Base-by-base conservation (phyloP, 2,113 vertebrate genomes). In the Neoarius graeffei region DNA sequence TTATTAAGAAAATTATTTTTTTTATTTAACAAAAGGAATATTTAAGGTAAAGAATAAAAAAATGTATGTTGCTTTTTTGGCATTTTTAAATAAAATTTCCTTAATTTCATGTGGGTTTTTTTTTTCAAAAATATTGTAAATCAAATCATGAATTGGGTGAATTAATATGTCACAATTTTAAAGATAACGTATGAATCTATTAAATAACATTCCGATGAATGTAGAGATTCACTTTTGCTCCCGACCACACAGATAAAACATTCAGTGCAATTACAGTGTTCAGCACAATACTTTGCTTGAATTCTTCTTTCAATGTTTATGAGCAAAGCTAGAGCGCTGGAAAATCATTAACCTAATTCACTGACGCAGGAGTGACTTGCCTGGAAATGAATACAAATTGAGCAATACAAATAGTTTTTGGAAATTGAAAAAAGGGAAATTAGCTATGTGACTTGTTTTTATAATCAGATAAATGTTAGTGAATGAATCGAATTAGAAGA, bases 281-380 rank as follows among this genome's bases (percentile, higher is more conserved):
- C 48, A 76, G 5, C 56, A 42, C 35, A 0, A 62, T 27, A 50
- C 50, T 59, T 60, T 85, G 48, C 42, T 5, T 48, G 62, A 52
- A 71, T 11, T 62, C 30, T 7, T 62, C 25, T 77, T 62, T 10
- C 25, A 76, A 25, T 50, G 56, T 76, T 76, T 76, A 42, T 85
- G 67, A 77, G 77, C 84, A 85, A 77, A 27, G 20, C 71, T 54
- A 77, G 15, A 77, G 59, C 3, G 3, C 5, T 85, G 71, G 84
- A 25, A 64, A 74, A 59, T 77, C 84, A 85, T 62, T 85, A 77
- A 25, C 30, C 57, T 64, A 59, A 15, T 50, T 62, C 35, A 77
- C 20, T 76, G 30, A n/a, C 42, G 0, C n/a, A 56, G 52, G 50
- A 17, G n/a, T 20, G 17, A 84, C 50, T 30, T 30, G 64, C 64